Percentiles rank a stretch among this genome's conserved stretches.
Conservation (phyloP, 2,113 vertebrate species). For the Megaptera novaeangliae region DNA sequence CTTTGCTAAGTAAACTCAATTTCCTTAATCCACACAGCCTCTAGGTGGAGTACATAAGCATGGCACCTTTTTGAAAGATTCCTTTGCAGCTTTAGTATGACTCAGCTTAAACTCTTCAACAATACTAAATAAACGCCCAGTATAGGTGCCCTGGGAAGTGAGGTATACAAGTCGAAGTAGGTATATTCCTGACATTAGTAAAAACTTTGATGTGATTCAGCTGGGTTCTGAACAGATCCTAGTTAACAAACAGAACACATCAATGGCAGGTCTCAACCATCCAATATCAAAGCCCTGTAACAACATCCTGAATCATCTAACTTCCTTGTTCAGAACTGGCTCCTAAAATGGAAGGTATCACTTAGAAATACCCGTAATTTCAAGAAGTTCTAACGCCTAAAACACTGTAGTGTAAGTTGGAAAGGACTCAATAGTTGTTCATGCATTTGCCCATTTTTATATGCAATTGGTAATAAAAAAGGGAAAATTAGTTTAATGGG, state of each 20-base stretch:
- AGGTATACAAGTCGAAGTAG: background rate
- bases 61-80: slow-evolving; percentile 64
- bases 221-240: background rate
- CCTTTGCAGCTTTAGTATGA: slow-evolving; percentile 67
- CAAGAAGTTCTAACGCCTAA: background rate
- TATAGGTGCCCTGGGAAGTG: background rate
- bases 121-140: background rate
- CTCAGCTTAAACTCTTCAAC: slow-evolving; percentile 67
- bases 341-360: slow-evolving; percentile 28
- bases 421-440: background rate
- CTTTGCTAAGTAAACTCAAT: background rate
- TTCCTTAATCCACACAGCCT: slow-evolving; percentile 62
- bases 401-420: background rate
- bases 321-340: background rate
- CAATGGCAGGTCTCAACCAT: background rate
- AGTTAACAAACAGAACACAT: slow-evolving; percentile 5
- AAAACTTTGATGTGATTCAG: background rate
- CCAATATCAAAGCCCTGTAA: background rate
- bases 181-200: background rate
- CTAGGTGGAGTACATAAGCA: slow-evolving; percentile 66
- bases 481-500: background rate
- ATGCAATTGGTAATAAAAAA: background rate
- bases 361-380: background rate
- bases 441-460: background rate
- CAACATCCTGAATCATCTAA: background rate